Evolutionary conservation across 1,140 invertebrate genomes (phyloP).

Genomic region (Aricia agestis): DNA sequence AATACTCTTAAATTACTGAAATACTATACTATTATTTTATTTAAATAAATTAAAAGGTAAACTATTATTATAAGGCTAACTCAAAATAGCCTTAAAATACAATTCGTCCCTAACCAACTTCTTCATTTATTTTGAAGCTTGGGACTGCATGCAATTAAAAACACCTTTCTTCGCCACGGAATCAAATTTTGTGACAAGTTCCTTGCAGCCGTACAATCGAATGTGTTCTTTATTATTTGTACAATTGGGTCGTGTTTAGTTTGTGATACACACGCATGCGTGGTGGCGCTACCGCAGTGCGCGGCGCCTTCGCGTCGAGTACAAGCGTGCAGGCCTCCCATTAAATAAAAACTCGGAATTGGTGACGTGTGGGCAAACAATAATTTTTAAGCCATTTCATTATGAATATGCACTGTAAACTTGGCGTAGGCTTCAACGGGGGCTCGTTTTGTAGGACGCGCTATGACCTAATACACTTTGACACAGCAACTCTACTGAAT

Average conservation of each 20-base stretch:
- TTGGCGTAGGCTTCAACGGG: background rate
- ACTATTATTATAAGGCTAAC: background rate
- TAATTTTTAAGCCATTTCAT: conserved; percentile 24
- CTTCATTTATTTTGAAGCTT: conserved; percentile 19
- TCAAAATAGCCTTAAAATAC: background rate
- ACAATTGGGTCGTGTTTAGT: conserved; percentile 24
- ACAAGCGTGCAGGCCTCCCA: conserved; percentile 42
- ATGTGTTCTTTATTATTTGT: conserved; percentile 5
- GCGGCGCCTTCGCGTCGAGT: conserved; percentile 45
- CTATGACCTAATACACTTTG: no score
- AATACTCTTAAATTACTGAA: no score
- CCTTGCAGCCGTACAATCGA: conserved; percentile 6
- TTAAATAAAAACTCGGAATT: conserved; percentile 38
- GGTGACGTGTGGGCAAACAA: conserved; percentile 39
- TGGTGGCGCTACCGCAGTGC: conserved; percentile 50
- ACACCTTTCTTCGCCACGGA: conserved; percentile 30
- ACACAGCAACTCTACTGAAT: no score
- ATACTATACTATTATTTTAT: no score
- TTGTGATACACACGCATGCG: conserved; percentile 50
- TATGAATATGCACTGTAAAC: conserved; percentile 18
- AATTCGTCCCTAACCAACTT: background rate
- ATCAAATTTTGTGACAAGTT: conserved; percentile 32
- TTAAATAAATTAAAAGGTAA: background rate
- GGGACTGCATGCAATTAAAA: conserved; percentile 33
- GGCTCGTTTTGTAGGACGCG: background rate